phyloP scores from a whole-genome alignment of 2,888 invertebrate species.

The Troides helena region DNA sequence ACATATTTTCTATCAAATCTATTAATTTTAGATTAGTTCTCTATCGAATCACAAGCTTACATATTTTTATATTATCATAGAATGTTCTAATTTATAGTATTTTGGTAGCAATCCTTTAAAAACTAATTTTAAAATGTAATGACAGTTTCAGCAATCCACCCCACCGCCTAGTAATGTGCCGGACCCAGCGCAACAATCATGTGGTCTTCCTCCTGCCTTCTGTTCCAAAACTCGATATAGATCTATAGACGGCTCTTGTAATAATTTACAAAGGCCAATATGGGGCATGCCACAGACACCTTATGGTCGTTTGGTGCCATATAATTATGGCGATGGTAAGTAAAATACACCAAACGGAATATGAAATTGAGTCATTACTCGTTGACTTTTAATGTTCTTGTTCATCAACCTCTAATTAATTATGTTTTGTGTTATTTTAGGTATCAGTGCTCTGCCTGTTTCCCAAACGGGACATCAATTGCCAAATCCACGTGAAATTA shows the following conservation, averaged over 20 bases:
- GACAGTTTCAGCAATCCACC: constrained; percentile 71
- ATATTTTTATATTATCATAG: too few species aligned
- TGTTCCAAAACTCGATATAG: constrained; percentile 83
- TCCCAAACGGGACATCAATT: constrained; percentile 83
- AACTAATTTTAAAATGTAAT: too few species aligned
- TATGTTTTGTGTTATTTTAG: constrained; percentile 55
- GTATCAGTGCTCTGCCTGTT: constrained; percentile 82
- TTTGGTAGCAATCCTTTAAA: too few species aligned
- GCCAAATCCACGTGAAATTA: constrained; percentile 86
- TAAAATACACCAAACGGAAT: constrained; percentile 9
- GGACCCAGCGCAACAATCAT: constrained; percentile 71
- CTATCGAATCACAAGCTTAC: too few species aligned
- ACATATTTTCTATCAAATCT: too few species aligned
- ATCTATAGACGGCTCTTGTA: constrained; percentile 95
- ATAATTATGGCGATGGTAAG: constrained; percentile 85
- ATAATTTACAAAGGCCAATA: constrained; percentile 90
- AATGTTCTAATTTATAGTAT: too few species aligned
- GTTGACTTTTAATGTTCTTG: too few species aligned
- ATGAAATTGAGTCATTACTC: too few species aligned
- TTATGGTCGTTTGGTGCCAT: constrained; percentile 82
- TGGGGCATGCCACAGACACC: constrained; percentile 90
- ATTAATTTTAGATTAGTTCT: too few species aligned
- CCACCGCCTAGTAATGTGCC: constrained; percentile 60
- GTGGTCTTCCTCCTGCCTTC: constrained; percentile 69
- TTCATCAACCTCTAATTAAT: too few species aligned